Conservation (phyloP, 2,888 invertebrate species). For the Byasa hedistus region DNA sequence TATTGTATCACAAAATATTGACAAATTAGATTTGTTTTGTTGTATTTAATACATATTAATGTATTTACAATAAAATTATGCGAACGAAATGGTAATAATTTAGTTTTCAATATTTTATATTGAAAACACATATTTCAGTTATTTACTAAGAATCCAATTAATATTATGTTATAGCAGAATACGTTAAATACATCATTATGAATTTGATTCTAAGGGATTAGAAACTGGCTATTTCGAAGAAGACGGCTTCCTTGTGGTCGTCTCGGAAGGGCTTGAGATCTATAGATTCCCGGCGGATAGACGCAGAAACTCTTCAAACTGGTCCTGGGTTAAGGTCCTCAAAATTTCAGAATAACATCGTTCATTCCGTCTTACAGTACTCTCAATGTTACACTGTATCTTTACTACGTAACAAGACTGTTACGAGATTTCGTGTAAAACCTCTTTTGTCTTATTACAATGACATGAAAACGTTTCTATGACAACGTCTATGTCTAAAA, state of each 20-base stretch:
- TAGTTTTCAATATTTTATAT: background rate
- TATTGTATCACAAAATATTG: background rate
- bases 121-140: too few relatives aligned
- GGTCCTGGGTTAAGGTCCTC: conserved; percentile 86
- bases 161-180: background rate
- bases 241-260: conserved; percentile 79
- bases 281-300: conserved; percentile 81
- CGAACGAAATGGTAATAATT: background rate
- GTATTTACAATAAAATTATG: background rate
- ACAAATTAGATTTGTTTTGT: background rate
- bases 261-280: conserved; percentile 82
- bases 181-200: conserved; percentile 49
- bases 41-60: background rate
- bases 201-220: conserved; percentile 73
- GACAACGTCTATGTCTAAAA: conserved; percentile 27
- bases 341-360: conserved; percentile 60
- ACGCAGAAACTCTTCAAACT: conserved; percentile 82
- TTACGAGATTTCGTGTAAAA: background rate
- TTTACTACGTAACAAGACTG: conserved; percentile 2
- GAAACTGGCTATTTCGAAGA: conserved; percentile 83
- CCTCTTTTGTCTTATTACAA: conserved; percentile 15
- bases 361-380: conserved; percentile 60
- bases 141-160: background rate
- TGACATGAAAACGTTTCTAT: conserved; percentile 26
- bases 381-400: conserved; percentile 24